Conservation (phyloP, 2,888 invertebrate genomes). For the Drosophila peninsularis region DNA sequence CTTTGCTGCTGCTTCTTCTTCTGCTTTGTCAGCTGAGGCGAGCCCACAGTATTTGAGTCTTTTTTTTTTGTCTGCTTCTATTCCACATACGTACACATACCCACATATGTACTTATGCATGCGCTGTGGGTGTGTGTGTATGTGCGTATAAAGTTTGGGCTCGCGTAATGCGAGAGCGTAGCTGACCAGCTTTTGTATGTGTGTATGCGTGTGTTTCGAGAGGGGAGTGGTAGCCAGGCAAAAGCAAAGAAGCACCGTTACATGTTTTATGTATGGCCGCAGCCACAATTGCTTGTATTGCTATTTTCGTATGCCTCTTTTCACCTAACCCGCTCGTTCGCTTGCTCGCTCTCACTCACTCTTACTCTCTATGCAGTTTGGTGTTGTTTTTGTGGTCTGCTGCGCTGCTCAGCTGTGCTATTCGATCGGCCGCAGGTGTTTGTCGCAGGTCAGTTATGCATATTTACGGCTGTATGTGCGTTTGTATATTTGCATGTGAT, state of each 20-base stretch:
- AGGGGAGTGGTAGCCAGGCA: slow-evolving; percentile 1
- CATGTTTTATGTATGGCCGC: slow-evolving; percentile 18
- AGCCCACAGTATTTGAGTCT: slow-evolving; percentile 51
- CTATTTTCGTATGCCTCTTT: slow-evolving; percentile 8
- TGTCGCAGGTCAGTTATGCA: slow-evolving; percentile 42
- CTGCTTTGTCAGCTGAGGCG: slow-evolving; percentile 33
- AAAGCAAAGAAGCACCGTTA: slow-evolving; percentile 27
- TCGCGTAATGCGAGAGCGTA: slow-evolving; percentile 33
- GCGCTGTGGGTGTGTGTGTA: slow-evolving; percentile 28
- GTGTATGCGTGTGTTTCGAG: slow-evolving; percentile 5
- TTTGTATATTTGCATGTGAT: background rate
- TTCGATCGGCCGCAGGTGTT: slow-evolving; percentile 38
- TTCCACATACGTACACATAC: slow-evolving; percentile 22
- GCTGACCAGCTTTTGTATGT: slow-evolving; percentile 27
- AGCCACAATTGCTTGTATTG: slow-evolving; percentile 19
- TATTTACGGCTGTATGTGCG: background rate
- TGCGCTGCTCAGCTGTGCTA: slow-evolving; percentile 15
- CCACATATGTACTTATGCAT: slow-evolving; percentile 19
- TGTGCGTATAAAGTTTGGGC: slow-evolving; percentile 38
- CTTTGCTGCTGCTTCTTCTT: slow-evolving; percentile 33
- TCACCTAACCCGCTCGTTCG: background rate
- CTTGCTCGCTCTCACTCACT: background rate
- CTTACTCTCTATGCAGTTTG: slow-evolving; percentile 1
- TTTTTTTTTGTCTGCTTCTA: slow-evolving; percentile 44
- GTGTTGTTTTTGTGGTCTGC: slow-evolving; percentile 15